These are phyloP conservation scores for Pitangus sulphuratus DNA, from an alignment of 2,797 vertebrate species.

Conservation along the genomic window DNA sequence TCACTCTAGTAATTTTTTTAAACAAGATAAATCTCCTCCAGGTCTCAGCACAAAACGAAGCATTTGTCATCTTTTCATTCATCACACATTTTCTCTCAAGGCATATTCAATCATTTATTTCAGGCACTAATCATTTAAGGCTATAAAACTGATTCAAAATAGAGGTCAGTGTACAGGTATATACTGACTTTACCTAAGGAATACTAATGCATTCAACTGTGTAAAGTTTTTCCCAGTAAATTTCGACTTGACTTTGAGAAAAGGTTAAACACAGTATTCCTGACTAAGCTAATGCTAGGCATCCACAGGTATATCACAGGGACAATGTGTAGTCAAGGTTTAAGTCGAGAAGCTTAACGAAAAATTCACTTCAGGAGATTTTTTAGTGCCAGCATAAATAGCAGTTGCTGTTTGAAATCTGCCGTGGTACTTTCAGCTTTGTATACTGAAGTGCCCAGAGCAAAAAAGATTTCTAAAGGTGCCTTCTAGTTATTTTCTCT, in stretches of 20 bases:
- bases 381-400: slow-evolving; percentile 3
- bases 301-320: not conserved
- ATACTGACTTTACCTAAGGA: slow-evolving; percentile 12
- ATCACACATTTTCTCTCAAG: slow-evolving; percentile 48
- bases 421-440: not conserved
- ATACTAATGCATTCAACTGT: slow-evolving; percentile 37
- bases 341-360: not conserved
- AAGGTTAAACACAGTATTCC: slow-evolving; percentile 7
- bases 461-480: not conserved
- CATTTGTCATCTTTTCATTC: slow-evolving; percentile 44
- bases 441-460: not conserved
- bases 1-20: not conserved
- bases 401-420: slow-evolving; percentile 14
- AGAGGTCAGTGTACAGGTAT: slow-evolving; percentile 45
- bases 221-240: not conserved
- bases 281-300: not conserved
- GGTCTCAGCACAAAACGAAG: slow-evolving; percentile 11
- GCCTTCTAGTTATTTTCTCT: not conserved
- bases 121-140: slow-evolving; percentile 65
- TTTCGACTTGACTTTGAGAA: slow-evolving; percentile 32
- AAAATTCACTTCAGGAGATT: not conserved
- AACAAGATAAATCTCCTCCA: slow-evolving; percentile 21
- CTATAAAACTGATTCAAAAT: slow-evolving; percentile 68
- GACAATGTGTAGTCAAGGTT: not conserved
- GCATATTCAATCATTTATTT: slow-evolving; percentile 67